These are phyloP conservation scores for Pseudocheirus occidentalis DNA, from an alignment of 2,797 vertebrate genomes.

Conservation along the genomic window DNA sequence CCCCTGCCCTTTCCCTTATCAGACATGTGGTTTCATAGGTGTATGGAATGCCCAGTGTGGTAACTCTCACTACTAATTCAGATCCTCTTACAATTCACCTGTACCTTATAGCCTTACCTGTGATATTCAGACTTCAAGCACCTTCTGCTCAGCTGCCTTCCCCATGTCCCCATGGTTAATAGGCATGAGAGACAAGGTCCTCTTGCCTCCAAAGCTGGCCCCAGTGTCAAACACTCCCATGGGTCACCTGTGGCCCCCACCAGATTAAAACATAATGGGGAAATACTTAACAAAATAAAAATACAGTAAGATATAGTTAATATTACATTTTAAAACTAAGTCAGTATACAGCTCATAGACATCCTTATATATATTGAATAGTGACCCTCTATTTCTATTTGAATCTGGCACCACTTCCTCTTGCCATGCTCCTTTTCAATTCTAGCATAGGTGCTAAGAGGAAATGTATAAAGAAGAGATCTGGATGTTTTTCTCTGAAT, in stretches of 20 bases:
- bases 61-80: background rate
- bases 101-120: background rate
- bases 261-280: background rate
- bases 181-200: background rate
- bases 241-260: background rate
- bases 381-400: background rate
- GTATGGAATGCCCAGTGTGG: background rate
- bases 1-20: background rate
- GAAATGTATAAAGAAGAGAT: background rate
- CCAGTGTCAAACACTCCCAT: background rate
- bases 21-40: background rate
- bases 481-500: background rate
- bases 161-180: background rate
- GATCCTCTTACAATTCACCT: background rate
- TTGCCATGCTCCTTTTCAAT: background rate
- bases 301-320: background rate
- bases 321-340: background rate
- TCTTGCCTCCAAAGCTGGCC: background rate
- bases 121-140: background rate
- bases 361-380: background rate
- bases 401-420: background rate
- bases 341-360: background rate
- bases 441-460: background rate
- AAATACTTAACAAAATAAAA: background rate
- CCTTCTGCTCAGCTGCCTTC: background rate